Base-by-base conservation (phyloP, 2,113 vertebrate species). In the Pongo pygmaeus region DNA sequence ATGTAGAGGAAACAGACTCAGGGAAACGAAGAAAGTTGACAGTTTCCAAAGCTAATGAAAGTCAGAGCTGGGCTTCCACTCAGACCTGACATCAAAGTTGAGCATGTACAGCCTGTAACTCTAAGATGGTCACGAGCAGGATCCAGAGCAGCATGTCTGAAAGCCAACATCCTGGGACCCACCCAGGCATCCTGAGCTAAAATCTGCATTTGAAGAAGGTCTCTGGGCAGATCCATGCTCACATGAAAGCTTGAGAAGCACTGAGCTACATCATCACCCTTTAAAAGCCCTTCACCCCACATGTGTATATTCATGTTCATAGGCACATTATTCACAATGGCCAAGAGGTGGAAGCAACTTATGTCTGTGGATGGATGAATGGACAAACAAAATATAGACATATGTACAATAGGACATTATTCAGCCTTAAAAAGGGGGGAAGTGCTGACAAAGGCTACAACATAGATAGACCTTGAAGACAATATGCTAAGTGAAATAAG, bases 81-180 rank as follows among this genome's bases (percentile, higher is more conserved):
- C 46, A 64, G 8, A 16, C 35, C 27, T 67, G 25, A 92, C 22
- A 67, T 48, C 25, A 57, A 55, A 35, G 16, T 8, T 10, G 50
- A 25, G 38, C 12, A 12, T 17, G 17, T 14, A 27, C 1, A n/a
- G 59, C 5, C 61, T 20, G 25, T 11, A 7, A 35, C 5, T 67
- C 22, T 12, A 9, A n/a, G 14, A 0, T 57, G 23, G 10, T 27
- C 25, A 0, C 0, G n/a, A 23, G 8, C 4, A 0, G 0, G 8
- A 23, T 5, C 40, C 12, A 81, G 30, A 32, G 22, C n/a, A 55
- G 2, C 74, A 14, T 59, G 79, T 69, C 89, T 22, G 94, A 81
- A 69, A 95, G 5, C 48, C 10, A 17, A 22, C 2, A 14, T 27
- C 16, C 5, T 1, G 13, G 30, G 30, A 4, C 32, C 22, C 32